Base-by-base conservation (phyloP, 2,113 vertebrate genomes). In the Apaloderma vittatum region DNA sequence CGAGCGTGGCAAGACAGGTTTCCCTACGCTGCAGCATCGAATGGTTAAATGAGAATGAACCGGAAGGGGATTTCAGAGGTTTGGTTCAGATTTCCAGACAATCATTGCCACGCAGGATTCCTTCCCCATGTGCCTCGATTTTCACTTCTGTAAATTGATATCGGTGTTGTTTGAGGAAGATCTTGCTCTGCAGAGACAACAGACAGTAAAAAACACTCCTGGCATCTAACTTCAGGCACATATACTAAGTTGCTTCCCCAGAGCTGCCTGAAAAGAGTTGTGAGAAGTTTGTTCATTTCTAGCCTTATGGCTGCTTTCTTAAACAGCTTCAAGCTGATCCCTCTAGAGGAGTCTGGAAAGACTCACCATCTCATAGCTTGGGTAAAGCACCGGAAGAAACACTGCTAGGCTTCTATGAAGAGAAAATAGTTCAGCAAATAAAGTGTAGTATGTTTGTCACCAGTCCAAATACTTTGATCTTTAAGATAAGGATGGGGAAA, bases 381-480 rank as follows among this genome's bases (percentile, higher is more conserved):
- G n/a, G 8, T 77, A 40, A 55, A 37, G 26, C 1, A 5, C 68
- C 83, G 77, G 32, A 67, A 80, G 58, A 77, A 88, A 59, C 21
- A 26, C 14, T 34, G 55, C 36, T 59, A 52, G 48, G 43, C 37
- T 90, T 87, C 85, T 76, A 6, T 20, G 49, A 79, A 40, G 43
- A 84, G 61, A 88, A 62, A 59, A 43, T 6, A 74, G 46, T 55
- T 57, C 3, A 7, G 59, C 55, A 94, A 95, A 75, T 40, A 46
- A 21, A 61, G 59, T 15, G 7, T n/a, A 49, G 45, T n/a, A 6
- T 71, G 46, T 74, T 96, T 92, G 48, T 49, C 68, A 78, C 30
- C 0, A 0, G 40, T 62, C 61, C 68, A 81, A 84, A 68, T 58
- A 46, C 92, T 93, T 95, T 93, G 78, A 93, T 95, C 92, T 88